Conservation (phyloP, 2,797 vertebrate genomes). For the Chloroceryle inda region DNA sequence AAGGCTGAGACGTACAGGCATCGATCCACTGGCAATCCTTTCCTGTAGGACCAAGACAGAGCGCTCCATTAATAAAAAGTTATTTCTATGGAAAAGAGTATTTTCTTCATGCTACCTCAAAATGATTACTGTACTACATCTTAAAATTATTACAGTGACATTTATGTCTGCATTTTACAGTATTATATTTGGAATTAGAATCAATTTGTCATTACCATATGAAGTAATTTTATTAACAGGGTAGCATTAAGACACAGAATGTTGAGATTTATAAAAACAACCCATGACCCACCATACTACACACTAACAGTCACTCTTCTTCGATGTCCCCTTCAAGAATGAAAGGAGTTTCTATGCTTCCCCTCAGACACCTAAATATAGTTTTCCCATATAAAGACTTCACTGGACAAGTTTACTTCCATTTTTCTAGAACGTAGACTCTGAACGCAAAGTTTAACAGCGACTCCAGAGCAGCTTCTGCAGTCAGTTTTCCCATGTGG, state of each 20-base stretch:
- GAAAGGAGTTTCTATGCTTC: not conserved
- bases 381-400: not conserved
- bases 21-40: constrained; percentile 87
- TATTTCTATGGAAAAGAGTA: not conserved
- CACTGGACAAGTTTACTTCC: not conserved
- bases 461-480: not conserved
- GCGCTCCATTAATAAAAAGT: not conserved
- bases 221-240: not conserved
- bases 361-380: not conserved
- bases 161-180: not conserved
- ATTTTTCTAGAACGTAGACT: not conserved
- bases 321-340: not conserved
- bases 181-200: not conserved
- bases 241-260: not conserved
- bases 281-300: not conserved
- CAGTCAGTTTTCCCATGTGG: constrained; percentile 13
- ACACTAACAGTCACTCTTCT: not conserved
- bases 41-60: constrained; percentile 76
- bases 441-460: not conserved
- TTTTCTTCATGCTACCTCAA: not conserved
- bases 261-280: not conserved
- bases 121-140: not conserved
- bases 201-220: not conserved
- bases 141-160: not conserved
- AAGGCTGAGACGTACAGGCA: constrained; percentile 90